Evolutionary conservation across 2,888 invertebrate genomes (phyloP), one percentile per base, ranked within the genome.

Genomic region (Ellobium chinense): DNA sequence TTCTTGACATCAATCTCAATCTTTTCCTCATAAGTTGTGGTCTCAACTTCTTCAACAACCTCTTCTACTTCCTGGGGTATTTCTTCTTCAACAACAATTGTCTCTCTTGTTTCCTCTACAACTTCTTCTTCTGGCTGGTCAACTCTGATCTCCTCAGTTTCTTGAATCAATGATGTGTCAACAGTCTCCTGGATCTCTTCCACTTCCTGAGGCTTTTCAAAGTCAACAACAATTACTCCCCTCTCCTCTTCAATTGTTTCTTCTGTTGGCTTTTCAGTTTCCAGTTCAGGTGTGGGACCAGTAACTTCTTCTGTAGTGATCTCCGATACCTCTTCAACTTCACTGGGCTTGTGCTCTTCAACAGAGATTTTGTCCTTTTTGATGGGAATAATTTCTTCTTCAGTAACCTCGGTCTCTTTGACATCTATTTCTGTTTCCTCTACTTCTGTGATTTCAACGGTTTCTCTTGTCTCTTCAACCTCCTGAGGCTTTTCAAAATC

Each of bases 191-290:
- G 18, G 18, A 58, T 24, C n/a, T 68, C 68, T 29, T 72, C 36
- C 31, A 83, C 72, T 73, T 83, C 83, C 31, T 84, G 73, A 31
- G 83, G 84, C 36, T 69, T 80, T 66, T 84, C 74, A 27, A 82
- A 77, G 34, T 82, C 82, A 27, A 86, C 69, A 56, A 60, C 60
- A 34, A 87, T 81, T 24, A 82, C 80, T 72, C 83, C 85, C 37
- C 81, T 81, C 5, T 73, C 21, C 70, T 82, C 82, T 69, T 82
- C 80, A 12, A 72, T 74, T 5, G 63, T 80, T 81, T 86, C 85
- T 62, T 86, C 86, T 36, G 7, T 12, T 12, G 86, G 86, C 60
- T 84, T 84, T 58, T 84, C 83, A 77, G 68, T 73, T 74, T 82
- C 70, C 18, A 39, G 34, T 46, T 78, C 78, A n/a, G 21, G 18